These are phyloP conservation scores for Timandra comae DNA, from an alignment of 2,888 invertebrate genomes.

Conservation along the genomic window DNA sequence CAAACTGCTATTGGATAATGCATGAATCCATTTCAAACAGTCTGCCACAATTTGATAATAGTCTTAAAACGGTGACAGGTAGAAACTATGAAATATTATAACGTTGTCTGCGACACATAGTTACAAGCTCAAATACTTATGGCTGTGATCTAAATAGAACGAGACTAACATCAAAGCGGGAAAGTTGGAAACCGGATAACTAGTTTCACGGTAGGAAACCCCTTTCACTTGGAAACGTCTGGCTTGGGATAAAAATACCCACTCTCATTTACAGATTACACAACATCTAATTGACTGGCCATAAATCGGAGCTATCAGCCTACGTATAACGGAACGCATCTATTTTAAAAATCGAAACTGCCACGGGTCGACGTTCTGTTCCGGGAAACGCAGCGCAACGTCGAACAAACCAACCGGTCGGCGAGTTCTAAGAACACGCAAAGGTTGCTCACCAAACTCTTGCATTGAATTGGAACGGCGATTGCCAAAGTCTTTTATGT, in stretches of 20 bases:
- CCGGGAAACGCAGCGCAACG: slow-evolving; percentile 45
- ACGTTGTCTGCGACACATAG: too few relatives aligned
- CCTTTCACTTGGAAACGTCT: slow-evolving; percentile 61
- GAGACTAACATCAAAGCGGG: slow-evolving; percentile 30
- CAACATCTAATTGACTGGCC: slow-evolving; percentile 52
- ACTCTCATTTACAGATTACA: slow-evolving; percentile 55
- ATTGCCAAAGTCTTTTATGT: slow-evolving; percentile 52
- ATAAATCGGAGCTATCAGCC: slow-evolving; percentile 37
- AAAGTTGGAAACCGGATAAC: slow-evolving; percentile 41
- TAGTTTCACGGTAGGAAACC: slow-evolving; percentile 51
- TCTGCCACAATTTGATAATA: too few relatives aligned
- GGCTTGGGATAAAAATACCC: slow-evolving; percentile 51
- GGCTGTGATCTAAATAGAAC: too few relatives aligned
- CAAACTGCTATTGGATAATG: too few relatives aligned
- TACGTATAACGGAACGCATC: slow-evolving; percentile 57
- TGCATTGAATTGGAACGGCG: slow-evolving; percentile 50
- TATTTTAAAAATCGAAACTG: slow-evolving; percentile 67
- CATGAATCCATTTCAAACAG: too few relatives aligned
- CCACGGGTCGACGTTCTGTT: slow-evolving; percentile 49
- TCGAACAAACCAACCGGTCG: slow-evolving; percentile 48
- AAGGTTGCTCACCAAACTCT: slow-evolving; percentile 59
- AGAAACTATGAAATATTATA: too few relatives aligned
- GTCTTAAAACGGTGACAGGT: too few relatives aligned
- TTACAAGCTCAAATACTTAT: too few relatives aligned
- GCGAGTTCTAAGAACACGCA: slow-evolving; percentile 57